Base-by-base conservation (phyloP, 2,888 invertebrate genomes). In the Drosophila borborema region DNA sequence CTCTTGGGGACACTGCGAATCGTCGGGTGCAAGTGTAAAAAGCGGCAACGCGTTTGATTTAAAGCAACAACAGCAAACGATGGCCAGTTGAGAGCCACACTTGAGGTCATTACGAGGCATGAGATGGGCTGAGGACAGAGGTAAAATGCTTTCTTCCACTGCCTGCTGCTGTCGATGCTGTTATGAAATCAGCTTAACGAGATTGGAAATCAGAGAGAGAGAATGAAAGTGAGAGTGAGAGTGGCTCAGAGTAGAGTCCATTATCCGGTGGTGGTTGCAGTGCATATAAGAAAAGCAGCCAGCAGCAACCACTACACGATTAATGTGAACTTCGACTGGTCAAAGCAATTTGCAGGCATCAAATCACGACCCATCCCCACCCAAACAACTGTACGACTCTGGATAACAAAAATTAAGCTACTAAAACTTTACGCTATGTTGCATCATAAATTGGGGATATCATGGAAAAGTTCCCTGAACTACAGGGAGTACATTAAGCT, bases 131-230 rank as follows among this genome's bases (percentile, higher is more conserved):
- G 45, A 18, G 34, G 12, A 16, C 16, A 14, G 4, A 20, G 40
- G 23, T 10, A 38, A 43, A 14, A 18, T 8, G 49, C 28, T 53
- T 59, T 64, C 60, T 70, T 61, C 51, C 48, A n/a, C 59, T 64
- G 55, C 28, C 49, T 18, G 43, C 43, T 43, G 7, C 43, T 43
- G 69, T 79, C 73, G 69, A 67, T 73, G 81, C 84, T 79, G 72
- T 85, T 85, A 85, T 85, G 90, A 85, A 85, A 89, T 89, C 90
- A 85, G 84, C 84, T 89, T 85, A 85, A 85, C 84, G 72, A 85
- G 90, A 85, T 85, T 85, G 88, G 72, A 89, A 85, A 85, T 89
- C 84, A 40, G 40, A 60, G 49, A 82, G 76, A n/a, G n/a, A n/a
- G n/a, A n/a, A n/a, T n/a, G n/a, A 81, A 72, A 49, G 53, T 48